phyloP scores from a whole-genome alignment of 2,888 invertebrate genomes.

The Aphodius sticticus region DNA sequence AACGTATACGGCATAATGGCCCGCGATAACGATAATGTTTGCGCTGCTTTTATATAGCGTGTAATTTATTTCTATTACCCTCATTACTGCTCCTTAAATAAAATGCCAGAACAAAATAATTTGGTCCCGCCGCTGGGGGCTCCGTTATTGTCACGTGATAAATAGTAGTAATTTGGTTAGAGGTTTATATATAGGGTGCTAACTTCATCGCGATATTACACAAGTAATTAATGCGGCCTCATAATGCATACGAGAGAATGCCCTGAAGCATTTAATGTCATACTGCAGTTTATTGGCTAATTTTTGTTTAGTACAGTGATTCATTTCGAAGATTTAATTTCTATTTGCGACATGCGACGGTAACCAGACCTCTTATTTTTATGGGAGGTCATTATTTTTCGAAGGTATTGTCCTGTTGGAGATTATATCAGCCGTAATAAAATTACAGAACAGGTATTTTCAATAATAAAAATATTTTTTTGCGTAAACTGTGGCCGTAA shows the following conservation, averaged over 20 bases:
- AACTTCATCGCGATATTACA: background rate
- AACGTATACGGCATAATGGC: background rate
- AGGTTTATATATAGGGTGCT: background rate
- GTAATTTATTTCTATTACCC: constrained; percentile 4
- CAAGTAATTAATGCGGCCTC: background rate
- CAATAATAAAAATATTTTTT: too few relatives aligned
- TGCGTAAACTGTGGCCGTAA: too few relatives aligned
- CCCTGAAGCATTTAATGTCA: background rate
- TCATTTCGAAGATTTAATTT: background rate
- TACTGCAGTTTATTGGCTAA: background rate
- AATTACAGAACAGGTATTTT: too few relatives aligned
- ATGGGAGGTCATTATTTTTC: too few relatives aligned
- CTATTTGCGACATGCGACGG: too few relatives aligned
- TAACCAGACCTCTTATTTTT: too few relatives aligned
- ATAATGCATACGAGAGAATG: background rate
- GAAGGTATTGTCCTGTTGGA: too few relatives aligned
- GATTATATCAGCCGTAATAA: too few relatives aligned
- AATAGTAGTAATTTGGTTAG: background rate
- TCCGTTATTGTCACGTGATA: constrained; percentile 4
- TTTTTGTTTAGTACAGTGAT: background rate
- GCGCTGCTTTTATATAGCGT: background rate
- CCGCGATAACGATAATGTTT: constrained; percentile 4
- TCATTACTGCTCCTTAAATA: constrained; percentile 4
- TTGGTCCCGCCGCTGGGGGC: background rate
- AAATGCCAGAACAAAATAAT: background rate